Conservation (phyloP, 2,113 vertebrate genomes). For the Lagenorhynchus albirostris region DNA sequence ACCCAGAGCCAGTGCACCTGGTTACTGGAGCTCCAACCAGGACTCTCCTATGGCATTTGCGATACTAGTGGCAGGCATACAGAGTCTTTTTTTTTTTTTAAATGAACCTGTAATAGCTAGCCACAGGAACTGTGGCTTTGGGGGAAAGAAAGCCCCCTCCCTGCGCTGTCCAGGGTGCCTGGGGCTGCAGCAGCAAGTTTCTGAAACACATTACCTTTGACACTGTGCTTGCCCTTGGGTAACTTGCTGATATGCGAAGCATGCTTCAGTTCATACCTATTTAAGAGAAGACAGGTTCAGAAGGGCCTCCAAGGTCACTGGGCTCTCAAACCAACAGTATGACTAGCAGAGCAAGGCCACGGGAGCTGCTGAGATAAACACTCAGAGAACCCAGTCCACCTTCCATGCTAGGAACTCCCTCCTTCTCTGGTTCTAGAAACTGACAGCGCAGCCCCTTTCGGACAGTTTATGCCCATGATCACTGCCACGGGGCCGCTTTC, state of each 20-base stretch:
- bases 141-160: neutral
- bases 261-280: constrained; percentile 96
- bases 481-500: no score
- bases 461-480: accelerated
- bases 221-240: constrained; percentile 98
- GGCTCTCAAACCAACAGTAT: neutral
- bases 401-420: neutral
- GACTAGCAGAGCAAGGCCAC: neutral
- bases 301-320: neutral
- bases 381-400: neutral
- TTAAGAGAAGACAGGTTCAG: constrained; percentile 58
- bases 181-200: neutral
- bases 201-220: constrained; percentile 89
- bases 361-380: neutral
- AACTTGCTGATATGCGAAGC: constrained; percentile 95
- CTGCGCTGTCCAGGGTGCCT: accelerated
- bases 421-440: neutral
- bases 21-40: neutral
- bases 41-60: neutral
- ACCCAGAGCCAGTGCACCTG: accelerated
- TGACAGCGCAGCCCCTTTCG: accelerated
- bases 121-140: neutral
- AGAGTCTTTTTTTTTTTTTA: no score
- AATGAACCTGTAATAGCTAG: neutral
- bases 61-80: neutral